Evolutionary conservation across 2,113 vertebrate genomes (phyloP).

Genomic region (Boulengeromyrus knoepffleri): DNA sequence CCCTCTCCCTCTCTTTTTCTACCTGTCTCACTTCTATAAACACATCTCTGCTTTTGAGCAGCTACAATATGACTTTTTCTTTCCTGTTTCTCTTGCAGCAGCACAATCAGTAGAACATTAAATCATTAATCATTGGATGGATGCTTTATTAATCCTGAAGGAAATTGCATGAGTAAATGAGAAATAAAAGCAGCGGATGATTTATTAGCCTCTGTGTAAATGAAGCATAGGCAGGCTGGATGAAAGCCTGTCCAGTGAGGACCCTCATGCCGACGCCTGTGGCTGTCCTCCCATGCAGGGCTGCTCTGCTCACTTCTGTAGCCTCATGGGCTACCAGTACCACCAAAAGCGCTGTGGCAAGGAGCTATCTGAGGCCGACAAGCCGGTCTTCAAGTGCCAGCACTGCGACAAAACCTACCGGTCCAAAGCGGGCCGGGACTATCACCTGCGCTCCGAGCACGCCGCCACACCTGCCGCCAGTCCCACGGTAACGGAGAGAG

Average conservation of each 20-base stretch:
- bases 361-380: constrained; percentile 72
- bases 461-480: constrained; percentile 37
- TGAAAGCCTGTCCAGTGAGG: neutral
- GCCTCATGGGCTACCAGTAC: constrained; percentile 94
- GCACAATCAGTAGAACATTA: neutral
- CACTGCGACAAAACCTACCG: constrained; percentile 86
- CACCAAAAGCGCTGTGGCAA: constrained; percentile 88
- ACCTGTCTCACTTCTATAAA: neutral
- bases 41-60: neutral
- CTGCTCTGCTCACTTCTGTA: constrained; percentile 85
- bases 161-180: neutral
- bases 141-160: neutral
- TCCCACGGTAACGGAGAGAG: constrained; percentile 1
- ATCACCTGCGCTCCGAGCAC: constrained; percentile 85
- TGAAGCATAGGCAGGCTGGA: neutral
- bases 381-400: constrained; percentile 75
- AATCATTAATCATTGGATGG: neutral
- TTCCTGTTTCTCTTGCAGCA: neutral
- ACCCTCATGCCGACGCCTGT: neutral
- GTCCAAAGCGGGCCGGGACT: constrained; percentile 87
- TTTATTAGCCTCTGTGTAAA: neutral
- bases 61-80: neutral
- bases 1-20: constrained; percentile 33
- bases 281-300: constrained; percentile 56
- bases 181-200: neutral